Percentiles rank a stretch among this genome's conserved stretches.
Evolutionary conservation across 2,888 invertebrate species (phyloP).

Genomic region (Thymelicus sylvestris): DNA sequence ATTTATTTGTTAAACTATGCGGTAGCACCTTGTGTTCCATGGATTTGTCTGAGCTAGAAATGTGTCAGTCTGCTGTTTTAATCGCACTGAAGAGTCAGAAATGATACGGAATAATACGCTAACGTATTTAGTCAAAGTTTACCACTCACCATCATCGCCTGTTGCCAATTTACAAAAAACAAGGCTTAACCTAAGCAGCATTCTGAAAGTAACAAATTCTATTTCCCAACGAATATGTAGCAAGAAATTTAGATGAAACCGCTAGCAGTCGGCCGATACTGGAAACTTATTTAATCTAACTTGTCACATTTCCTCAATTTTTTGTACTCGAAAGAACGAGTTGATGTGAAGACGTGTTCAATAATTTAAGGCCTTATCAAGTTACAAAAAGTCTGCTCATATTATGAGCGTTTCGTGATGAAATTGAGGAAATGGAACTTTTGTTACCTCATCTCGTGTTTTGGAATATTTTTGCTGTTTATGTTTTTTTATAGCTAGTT

Average conservation of each 20-base stretch:
- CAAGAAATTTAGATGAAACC: conserved; percentile 46
- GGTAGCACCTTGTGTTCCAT: too few relatives aligned
- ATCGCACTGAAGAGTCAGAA: too few relatives aligned
- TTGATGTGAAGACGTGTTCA: conserved; percentile 38
- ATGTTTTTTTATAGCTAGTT: too few relatives aligned
- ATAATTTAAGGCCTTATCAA: conserved; percentile 28
- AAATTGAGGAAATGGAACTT: not conserved
- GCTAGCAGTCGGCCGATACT: conserved; percentile 49
- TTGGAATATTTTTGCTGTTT: too few relatives aligned
- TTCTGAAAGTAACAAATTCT: conserved; percentile 35
- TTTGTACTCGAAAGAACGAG: conserved; percentile 41
- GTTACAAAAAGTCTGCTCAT: not conserved
- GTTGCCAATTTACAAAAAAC: too few relatives aligned
- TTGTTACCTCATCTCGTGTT: not conserved
- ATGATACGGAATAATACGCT: too few relatives aligned
- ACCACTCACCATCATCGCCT: too few relatives aligned
- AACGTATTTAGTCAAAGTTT: too few relatives aligned
- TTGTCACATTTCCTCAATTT: conserved; percentile 62
- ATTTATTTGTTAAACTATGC: too few relatives aligned
- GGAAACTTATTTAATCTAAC: conserved; percentile 71
- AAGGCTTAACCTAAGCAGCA: not conserved
- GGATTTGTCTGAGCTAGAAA: too few relatives aligned
- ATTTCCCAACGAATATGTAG: conserved; percentile 52
- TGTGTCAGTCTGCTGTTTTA: too few relatives aligned
- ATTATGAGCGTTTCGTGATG: not conserved